Conservation (phyloP, 1,140 invertebrate genomes). For the Berghia stephanieae region DNA sequence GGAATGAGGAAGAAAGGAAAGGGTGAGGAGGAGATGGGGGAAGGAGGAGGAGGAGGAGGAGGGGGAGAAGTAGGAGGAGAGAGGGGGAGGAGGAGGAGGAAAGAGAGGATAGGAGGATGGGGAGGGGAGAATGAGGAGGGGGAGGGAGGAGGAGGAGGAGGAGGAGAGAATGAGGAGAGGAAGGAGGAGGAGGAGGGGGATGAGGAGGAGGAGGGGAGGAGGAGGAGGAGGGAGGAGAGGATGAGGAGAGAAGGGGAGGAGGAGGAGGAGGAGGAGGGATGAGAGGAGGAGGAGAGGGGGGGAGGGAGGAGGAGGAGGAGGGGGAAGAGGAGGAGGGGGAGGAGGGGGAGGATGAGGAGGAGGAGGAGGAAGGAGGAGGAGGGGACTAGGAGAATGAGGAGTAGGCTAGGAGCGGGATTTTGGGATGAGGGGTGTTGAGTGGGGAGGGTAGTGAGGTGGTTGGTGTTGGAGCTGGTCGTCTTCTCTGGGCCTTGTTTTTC, state of each 20-base stretch:
- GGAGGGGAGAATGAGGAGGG: not conserved
- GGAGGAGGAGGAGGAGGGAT: not conserved
- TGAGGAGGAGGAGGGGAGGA: not conserved
- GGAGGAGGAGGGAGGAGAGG: not conserved
- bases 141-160: not conserved
- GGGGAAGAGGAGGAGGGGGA: not conserved
- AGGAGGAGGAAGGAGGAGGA: constrained; percentile 9
- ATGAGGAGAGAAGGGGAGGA: not conserved
- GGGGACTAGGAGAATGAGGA: not conserved
- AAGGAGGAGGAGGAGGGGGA: not conserved
- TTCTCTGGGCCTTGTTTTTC: too few relatives aligned
- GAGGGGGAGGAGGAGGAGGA: too few relatives aligned
- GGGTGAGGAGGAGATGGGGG: not conserved
- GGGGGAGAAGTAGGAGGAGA: not conserved
- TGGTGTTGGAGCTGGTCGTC: too few relatives aligned
- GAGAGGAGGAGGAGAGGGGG: not conserved
- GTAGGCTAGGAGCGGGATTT: too few relatives aligned
- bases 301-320: not conserved
- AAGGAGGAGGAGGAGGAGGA: not conserved
- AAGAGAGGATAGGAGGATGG: not conserved
- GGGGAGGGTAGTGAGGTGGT: too few relatives aligned
- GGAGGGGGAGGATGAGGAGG: too few relatives aligned
- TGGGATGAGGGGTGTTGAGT: too few relatives aligned
- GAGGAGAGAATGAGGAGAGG: not conserved
- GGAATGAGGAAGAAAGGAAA: not conserved